phyloP scores from a whole-genome alignment of 2,113 vertebrate genomes.

The Zeus faber region DNA sequence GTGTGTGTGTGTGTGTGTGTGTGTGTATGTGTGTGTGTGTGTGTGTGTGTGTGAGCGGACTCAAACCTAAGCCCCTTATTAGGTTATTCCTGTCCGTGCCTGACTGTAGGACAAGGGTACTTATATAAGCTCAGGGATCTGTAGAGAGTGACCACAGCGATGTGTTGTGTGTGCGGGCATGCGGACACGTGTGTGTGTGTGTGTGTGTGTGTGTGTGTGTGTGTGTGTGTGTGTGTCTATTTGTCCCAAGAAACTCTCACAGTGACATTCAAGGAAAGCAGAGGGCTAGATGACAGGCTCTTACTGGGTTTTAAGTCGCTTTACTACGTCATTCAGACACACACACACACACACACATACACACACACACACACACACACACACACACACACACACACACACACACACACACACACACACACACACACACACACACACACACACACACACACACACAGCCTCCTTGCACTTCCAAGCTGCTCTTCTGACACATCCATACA shows the following conservation, averaged over 20 bases:
- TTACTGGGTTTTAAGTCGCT: background rate
- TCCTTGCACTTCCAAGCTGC: too few species aligned
- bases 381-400: conserved; percentile 9
- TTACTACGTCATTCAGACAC: too few species aligned
- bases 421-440: background rate
- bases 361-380: conserved; percentile 9
- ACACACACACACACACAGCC: background rate
- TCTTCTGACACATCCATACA: too few species aligned
- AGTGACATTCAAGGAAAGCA: conserved; percentile 8
- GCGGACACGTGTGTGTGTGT: background rate
- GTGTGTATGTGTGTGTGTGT: too few species aligned
- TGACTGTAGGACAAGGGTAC: background rate
- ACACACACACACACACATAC: conserved; percentile 3
- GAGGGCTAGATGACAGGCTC: conserved; percentile 2
- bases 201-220: background rate
- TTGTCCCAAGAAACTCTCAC: conserved; percentile 6
- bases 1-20: too few species aligned
- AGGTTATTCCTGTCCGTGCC: background rate
- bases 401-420: too few species aligned
- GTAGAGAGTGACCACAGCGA: background rate
- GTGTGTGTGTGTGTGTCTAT: background rate
- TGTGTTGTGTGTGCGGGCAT: background rate
- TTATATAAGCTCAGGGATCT: background rate
- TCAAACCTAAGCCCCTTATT: background rate
- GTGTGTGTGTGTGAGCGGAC: background rate